These are phyloP conservation scores for Hemicentrotus pulcherrimus DNA, from an alignment of 35 echinoderm and acorn worm genomes.

Conservation along the genomic window DNA sequence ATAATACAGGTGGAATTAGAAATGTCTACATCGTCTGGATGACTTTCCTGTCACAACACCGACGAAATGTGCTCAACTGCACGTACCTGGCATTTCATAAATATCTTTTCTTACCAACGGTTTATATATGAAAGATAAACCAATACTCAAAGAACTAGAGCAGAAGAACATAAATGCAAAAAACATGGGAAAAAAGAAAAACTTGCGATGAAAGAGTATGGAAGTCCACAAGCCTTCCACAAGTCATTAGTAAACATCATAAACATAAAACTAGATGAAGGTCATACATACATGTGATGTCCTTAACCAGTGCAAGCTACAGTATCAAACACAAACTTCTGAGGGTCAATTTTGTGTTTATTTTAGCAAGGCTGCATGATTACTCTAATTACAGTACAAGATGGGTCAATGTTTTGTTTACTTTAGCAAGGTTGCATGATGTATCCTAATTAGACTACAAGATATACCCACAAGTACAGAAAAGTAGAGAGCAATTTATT, in stretches of 20 bases:
- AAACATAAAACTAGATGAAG: not conserved
- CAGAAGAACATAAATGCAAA: not conserved
- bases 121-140: not conserved
- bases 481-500: too few relatives aligned
- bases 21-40: not conserved
- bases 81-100: not conserved
- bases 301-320: not conserved
- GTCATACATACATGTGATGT: not conserved
- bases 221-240: not conserved
- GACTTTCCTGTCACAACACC: not conserved
- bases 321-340: too few relatives aligned
- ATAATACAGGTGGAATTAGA: not conserved
- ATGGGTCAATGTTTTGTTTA: too few relatives aligned
- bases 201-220: not conserved
- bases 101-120: not conserved
- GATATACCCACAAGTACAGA: too few relatives aligned
- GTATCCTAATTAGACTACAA: too few relatives aligned
- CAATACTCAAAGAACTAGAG: not conserved
- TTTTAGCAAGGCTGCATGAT: not conserved
- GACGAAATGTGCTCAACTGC: not conserved
- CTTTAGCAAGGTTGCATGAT: too few relatives aligned
- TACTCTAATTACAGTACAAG: too few relatives aligned
- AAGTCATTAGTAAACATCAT: not conserved
- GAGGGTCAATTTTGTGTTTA: not conserved
- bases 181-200: not conserved